These are phyloP conservation scores for Narcine bancroftii DNA, from an alignment of 2,113 vertebrate species.

Conservation along the genomic window DNA sequence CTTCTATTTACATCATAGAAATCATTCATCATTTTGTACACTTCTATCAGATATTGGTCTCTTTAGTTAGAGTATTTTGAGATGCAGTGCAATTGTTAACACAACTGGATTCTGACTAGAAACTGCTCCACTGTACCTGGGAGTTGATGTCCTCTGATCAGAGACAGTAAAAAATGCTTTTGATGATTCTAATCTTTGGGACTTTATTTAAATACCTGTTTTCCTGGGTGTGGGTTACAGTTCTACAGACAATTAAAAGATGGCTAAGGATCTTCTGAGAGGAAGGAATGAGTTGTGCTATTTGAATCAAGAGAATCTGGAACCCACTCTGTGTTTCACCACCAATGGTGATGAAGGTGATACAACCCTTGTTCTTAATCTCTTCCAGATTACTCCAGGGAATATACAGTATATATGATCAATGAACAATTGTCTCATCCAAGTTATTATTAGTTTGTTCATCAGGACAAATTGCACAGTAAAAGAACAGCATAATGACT, in stretches of 20 bases:
- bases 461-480: neutral
- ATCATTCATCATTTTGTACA: neutral
- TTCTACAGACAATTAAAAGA: neutral
- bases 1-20: neutral
- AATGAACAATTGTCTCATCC: neutral
- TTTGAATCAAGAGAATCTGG: neutral
- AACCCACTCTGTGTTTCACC: neutral
- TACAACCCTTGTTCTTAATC: neutral
- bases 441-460: neutral
- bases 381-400: neutral
- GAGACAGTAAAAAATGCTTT: no score
- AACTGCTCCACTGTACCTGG: neutral
- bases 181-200: neutral
- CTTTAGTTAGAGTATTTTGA: neutral
- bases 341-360: neutral
- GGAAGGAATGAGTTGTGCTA: neutral
- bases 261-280: neutral
- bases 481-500: neutral
- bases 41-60: neutral
- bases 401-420: neutral
- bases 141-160: no score
- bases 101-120: neutral
- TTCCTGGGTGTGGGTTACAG: neutral
- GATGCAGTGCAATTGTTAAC: neutral
- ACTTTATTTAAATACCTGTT: neutral